Evolutionary conservation across 2,113 vertebrate species (phyloP).

Genomic region (Sphaerodactylus townsendi): DNA sequence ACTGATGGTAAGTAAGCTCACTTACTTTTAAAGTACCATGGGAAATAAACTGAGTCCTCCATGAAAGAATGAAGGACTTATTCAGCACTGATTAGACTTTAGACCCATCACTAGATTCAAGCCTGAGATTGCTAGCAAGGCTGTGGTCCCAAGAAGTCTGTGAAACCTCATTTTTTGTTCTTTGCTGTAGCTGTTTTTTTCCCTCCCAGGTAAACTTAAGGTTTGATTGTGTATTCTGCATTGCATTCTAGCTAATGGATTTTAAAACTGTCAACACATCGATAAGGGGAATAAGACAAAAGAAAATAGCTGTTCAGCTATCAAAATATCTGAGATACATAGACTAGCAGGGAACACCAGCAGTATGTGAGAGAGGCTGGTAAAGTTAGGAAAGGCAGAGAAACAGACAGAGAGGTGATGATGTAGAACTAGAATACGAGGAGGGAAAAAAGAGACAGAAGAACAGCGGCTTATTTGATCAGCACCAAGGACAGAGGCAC

Average conservation of each 20-base stretch:
- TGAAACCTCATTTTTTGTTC: background rate
- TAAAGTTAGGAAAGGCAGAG: constrained; percentile 5
- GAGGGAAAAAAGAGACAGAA: background rate
- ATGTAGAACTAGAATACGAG: constrained; percentile 20
- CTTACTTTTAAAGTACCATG: background rate
- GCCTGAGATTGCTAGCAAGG: background rate
- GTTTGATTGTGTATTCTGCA: constrained; percentile 27
- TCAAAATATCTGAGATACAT: background rate
- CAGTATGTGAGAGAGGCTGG: background rate
- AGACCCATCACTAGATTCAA: background rate
- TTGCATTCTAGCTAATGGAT: constrained; percentile 34
- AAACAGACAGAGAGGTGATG: constrained; percentile 24
- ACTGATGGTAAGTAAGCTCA: background rate
- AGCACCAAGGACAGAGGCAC: constrained; percentile 66
- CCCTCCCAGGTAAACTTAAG: background rate
- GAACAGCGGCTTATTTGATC: constrained; percentile 46
- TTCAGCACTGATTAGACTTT: background rate
- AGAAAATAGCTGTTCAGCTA: constrained; percentile 2
- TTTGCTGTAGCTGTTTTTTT: background rate
- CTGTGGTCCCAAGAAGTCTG: background rate
- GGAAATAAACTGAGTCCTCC: background rate
- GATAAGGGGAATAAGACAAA: background rate
- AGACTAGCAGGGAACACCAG: background rate
- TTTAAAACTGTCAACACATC: background rate
- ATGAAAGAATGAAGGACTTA: background rate